Base-by-base conservation (phyloP, 2,888 invertebrate species). In the Heliconius erato region DNA sequence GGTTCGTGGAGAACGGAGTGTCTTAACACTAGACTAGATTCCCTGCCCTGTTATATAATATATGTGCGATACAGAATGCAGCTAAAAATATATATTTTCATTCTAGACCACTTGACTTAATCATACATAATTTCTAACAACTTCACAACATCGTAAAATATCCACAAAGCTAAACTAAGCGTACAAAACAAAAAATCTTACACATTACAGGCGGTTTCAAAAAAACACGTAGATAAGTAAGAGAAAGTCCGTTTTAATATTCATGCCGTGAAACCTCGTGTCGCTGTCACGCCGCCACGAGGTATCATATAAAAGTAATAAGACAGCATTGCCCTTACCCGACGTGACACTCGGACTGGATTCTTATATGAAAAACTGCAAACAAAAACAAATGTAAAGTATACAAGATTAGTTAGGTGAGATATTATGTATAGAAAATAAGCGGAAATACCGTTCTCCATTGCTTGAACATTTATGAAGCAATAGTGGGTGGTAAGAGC, bases 291-390 rank as follows among this genome's bases (percentile, higher is more conserved):
- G 9, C 9, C 63, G 63, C 63, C 59, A 63, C 16, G 76, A 76
- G 59, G 16, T 76, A 26, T 76, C 40, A 76, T 35, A 76, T 63
- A 63, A 63, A 76, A 76, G n/a, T 63, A 76, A 76, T 76, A 63
- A 76, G 76, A 76, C 63, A 40, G 63, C 35, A 76, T 63, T 76
- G 76, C 63, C 63, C 76, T 63, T 26, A 26, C 63, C 74, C 76
- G 63, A 76, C 76, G 76, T 76, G 63, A 74, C 49, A 28, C 28
- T 54, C 49, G 63, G n/a, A 63, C 63, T 44, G 72, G 49, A 72
- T 49, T 72, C 16, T 49, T 44, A 26, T 49, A 49, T 26, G 11
- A 72, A 16, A 16, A 44, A 6, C 11, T 12, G 19, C 9, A 7
- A 40, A n/a, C 12, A 40, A 40, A 40, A 40, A 35, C 35, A 9